Base-by-base conservation (phyloP, 2,888 invertebrate genomes). In the Apodemia hepburni region DNA sequence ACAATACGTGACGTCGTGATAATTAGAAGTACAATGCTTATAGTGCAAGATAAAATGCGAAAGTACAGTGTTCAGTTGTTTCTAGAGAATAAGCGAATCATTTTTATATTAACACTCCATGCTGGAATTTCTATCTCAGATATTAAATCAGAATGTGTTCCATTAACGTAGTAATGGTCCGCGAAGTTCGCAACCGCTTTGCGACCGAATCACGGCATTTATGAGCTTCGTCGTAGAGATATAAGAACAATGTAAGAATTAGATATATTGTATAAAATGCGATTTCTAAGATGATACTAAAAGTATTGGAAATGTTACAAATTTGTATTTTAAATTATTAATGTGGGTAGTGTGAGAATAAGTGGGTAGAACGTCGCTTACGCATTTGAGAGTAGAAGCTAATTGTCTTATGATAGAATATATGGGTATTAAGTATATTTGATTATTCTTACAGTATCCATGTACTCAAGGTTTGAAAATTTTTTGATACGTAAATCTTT, bases 251-350 rank as follows among this genome's bases (percentile, higher is more conserved):
- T 72, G 76, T 82, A 85, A 82, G 81, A 77, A 78, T 80, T 85
- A 87, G 71, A 65, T 71, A 73, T 81, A 73, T 81, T 76, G 79
- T 81, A 84, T 82, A 84, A 81, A 81, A 85, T 82, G 76, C 80
- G 81, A 84, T 84, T 84, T 84, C 84, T 84, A 85, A 83, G 75
- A 82, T 73, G 80, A 86, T 88, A 87, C 84, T 87, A 80, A 87
- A 82, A 87, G 84, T 89, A 88, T 88, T 85, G 84, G 79, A 86
- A 78, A 75, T 88, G 87, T 91, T 91, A 90, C 90, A 91, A 91
- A 91, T 89, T 91, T 89, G 90, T 91, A 91, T 89, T 88, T 82
- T 74, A 71, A 73, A 74, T 71, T 71, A 66, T 70, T 66, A 71
- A 63, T 72, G 68, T 75, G 75, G 70, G 71, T 75, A 74, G 71